Evolutionary conservation across 1,140 invertebrate species (phyloP).

Genomic region (Drosophila novamexicana): DNA sequence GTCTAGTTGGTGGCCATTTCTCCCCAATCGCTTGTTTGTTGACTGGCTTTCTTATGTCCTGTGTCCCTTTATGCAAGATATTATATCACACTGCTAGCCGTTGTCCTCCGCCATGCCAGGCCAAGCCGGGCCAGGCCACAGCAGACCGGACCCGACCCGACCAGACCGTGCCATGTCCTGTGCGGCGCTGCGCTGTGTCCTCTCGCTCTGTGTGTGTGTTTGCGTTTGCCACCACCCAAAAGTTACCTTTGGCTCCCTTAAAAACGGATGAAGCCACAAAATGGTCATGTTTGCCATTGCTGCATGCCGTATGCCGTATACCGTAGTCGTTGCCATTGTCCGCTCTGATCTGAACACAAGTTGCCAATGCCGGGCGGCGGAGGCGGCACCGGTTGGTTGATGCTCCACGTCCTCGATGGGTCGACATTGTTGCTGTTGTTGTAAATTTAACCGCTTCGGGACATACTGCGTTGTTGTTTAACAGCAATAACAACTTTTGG

Average conservation of each 20-base stretch:
- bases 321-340: conserved; percentile 34
- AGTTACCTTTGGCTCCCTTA: conserved; percentile 59
- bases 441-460: conserved; percentile 82
- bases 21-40: conserved; percentile 80
- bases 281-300: conserved; percentile 74
- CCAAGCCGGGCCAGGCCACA: conserved; percentile 5
- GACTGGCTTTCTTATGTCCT: conserved; percentile 78
- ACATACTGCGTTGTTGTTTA: conserved; percentile 81
- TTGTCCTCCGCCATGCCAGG: conserved; percentile 49
- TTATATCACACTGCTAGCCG: conserved; percentile 75
- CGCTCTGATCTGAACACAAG: conserved; percentile 36
- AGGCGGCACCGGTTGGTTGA: conserved; percentile 37
- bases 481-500: conserved; percentile 83
- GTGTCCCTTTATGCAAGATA: conserved; percentile 79
- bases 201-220: conserved; percentile 71
- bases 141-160: conserved; percentile 1
- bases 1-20: conserved; percentile 54
- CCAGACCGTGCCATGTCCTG: conserved; percentile 28
- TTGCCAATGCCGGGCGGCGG: conserved; percentile 25
- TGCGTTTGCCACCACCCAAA: conserved; percentile 60
- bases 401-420: conserved; percentile 22
- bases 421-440: conserved; percentile 65
- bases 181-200: conserved; percentile 51
- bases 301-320: conserved; percentile 7
- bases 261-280: conserved; percentile 68